Evolutionary conservation across 1,140 invertebrate species (phyloP).

Genomic region (Zaprionus africanus): DNA sequence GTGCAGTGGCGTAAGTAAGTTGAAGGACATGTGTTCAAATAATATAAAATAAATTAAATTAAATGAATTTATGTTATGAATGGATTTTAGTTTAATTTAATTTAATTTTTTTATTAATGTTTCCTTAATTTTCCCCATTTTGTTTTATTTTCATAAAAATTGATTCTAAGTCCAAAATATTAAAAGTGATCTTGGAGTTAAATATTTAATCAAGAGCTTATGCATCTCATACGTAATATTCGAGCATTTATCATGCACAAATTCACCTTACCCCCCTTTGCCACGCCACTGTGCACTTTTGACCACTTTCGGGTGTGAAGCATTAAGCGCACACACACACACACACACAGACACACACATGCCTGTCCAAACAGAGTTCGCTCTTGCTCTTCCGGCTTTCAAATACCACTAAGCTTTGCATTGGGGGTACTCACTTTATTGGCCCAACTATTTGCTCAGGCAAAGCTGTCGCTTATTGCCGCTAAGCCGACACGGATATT

Average conservation of each 20-base stretch:
- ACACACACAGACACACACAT: not conserved
- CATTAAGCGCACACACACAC: not conserved
- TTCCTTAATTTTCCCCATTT: no score
- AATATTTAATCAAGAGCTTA: not conserved
- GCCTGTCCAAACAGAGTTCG: not conserved
- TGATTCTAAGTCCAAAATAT: no score
- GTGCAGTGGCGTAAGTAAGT: no score
- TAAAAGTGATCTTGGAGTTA: no score
- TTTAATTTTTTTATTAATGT: no score
- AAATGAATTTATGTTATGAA: no score
- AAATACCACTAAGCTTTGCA: conserved; percentile 23
- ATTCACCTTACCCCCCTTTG: not conserved
- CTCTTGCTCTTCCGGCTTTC: conserved; percentile 7
- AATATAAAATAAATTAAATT: no score
- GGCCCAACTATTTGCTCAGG: conserved; percentile 32
- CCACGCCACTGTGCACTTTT: not conserved
- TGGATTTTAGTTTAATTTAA: no score
- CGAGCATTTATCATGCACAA: not conserved
- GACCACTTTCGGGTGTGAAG: conserved; percentile 8
- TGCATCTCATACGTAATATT: not conserved
- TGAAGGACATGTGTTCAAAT: no score
- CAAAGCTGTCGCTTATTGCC: conserved; percentile 45
- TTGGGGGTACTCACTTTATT: conserved; percentile 36
- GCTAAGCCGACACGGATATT: conserved; percentile 51
- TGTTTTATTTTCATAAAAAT: no score